A percentile compares a stretch with the other conserved stretches of the same genome.
Conservation (phyloP, 2,888 invertebrate species). For the Euplexia lucipara region DNA sequence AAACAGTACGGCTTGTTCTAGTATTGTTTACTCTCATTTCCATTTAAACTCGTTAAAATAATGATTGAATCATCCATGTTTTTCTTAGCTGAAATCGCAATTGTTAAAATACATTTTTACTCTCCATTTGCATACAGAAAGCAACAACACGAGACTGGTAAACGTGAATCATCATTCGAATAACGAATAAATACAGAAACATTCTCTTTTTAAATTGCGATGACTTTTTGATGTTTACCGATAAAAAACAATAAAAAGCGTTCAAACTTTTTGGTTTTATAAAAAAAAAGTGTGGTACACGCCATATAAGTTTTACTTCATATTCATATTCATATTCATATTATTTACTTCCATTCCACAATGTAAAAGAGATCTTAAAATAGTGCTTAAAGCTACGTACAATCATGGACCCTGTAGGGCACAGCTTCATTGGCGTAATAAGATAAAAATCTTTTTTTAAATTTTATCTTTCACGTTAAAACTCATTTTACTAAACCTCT, state of each 20-base stretch:
- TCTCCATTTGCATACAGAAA: constrained; percentile 19
- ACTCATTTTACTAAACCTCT: too few species aligned
- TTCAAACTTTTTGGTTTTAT: constrained; percentile 5
- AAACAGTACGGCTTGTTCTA: constrained; percentile 26
- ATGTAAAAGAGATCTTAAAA: too few species aligned
- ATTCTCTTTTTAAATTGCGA: constrained; percentile 31
- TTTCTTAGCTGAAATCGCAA: constrained; percentile 22
- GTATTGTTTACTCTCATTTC: constrained; percentile 35
- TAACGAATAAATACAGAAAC: constrained; percentile 29
- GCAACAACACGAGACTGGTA: constrained; percentile 13
- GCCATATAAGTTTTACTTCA: too few species aligned
- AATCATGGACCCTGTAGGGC: too few species aligned
- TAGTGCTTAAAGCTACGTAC: too few species aligned
- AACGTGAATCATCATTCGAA: constrained; percentile 33
- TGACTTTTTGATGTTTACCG: constrained; percentile 28
- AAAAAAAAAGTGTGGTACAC: too few species aligned
- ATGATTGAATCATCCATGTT: constrained; percentile 35
- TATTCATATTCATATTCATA: too few species aligned
- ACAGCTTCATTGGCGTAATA: too few species aligned
- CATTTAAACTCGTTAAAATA: constrained; percentile 39
- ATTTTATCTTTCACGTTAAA: too few species aligned
- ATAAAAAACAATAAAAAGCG: constrained; percentile 16
- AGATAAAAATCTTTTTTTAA: too few species aligned
- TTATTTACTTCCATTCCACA: too few species aligned
- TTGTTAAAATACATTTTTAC: constrained; percentile 19